Evolutionary conservation across 2,888 invertebrate species (phyloP), one percentile per base, ranked within the genome.

Genomic region (Sphinx pinastri): DNA sequence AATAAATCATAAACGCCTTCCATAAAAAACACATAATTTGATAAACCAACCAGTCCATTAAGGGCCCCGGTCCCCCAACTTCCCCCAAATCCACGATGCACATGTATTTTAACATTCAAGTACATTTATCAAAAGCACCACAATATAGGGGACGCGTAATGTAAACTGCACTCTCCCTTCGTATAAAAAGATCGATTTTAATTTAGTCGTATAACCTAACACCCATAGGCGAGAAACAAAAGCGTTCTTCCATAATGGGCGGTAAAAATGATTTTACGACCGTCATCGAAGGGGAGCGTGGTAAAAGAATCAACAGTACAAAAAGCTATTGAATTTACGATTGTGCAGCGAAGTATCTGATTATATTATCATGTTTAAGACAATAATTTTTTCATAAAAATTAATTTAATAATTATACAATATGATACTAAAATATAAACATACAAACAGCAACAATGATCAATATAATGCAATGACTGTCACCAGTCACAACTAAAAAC

Each of bases 111-210:
- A 63, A 45, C 72, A 73, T 67, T 68, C 68, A 60, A 71, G 72
- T 72, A 66, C 72, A 78, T 79, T 78, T 73, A 79, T 78, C 75
- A 80, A 69, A 67, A 54, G 68, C 67, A 14, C 49, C 58, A 60
- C 49, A 60, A 49, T 13, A 19, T 38, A 49, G 70, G 75, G 81
- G 80, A 77, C 73, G 76, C 70, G 79, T 77, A 76, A 79, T 74
- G 68, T 73, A 78, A 80, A 84, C 81, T 63, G 81, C 83, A 81
- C 80, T 76, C 78, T 68, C 70, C 73, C 67, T 49, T 38, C 45
- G 68, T 51, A 54, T 49, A 70, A 67, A 69, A 68, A 72, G 67
- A 82, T 82, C 77, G 79, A 81, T 82, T 80, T 78, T 75, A 78
- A 81, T 79, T 78, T 77, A 75, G 73, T 71, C 68, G 71, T 71